Conservation (phyloP, 2,888 invertebrate genomes). For the Formica aserva region DNA sequence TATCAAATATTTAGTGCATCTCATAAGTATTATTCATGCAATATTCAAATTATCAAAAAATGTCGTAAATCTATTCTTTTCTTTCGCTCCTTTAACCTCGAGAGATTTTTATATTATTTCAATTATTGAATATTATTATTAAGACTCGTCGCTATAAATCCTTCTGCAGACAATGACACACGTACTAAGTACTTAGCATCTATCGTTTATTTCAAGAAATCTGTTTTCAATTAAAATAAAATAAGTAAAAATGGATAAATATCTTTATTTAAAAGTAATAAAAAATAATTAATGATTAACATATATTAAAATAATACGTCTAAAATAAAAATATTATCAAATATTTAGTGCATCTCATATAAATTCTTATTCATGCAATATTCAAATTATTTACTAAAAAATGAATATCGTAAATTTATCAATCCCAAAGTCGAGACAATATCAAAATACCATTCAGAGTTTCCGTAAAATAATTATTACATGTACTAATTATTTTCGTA, state of each 20-base stretch:
- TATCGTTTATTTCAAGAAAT: background rate
- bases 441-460: background rate
- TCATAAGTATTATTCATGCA: background rate
- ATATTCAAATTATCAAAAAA: background rate
- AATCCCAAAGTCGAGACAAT: background rate
- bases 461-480: conserved; percentile 8
- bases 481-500: background rate
- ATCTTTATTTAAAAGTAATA: too few relatives aligned
- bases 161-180: background rate
- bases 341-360: background rate
- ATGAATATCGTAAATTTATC: background rate
- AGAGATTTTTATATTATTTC: conserved; percentile 20
- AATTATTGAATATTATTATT: conserved; percentile 9
- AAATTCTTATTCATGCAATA: background rate
- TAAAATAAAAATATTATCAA: background rate
- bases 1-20: background rate
- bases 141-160: background rate
- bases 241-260: too few relatives aligned
- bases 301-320: background rate
- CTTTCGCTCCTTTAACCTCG: background rate
- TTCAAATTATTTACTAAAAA: background rate
- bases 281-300: too few relatives aligned
- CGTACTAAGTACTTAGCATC: background rate
- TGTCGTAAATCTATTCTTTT: conserved; percentile 25
- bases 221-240: too few relatives aligned